Evolutionary conservation across 1,140 invertebrate species (phyloP), one percentile per base, ranked within the genome.

Genomic region (Mycetomoellerius zeteki): DNA sequence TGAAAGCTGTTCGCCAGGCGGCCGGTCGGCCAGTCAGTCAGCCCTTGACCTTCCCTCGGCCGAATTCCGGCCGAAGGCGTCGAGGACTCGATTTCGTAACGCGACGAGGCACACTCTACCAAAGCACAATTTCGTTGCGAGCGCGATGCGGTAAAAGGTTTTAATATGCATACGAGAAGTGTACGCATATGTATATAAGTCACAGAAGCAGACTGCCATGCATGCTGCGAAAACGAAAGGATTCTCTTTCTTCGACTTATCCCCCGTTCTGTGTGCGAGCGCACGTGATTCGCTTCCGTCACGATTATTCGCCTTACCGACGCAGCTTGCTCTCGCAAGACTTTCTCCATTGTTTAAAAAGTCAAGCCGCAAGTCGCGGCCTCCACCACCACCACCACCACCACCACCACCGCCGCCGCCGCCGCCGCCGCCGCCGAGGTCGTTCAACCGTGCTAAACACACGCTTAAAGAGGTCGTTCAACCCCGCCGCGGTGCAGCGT

Each of bases 291-390:
- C 54, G 67, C 80, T 84, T 84, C 80, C 80, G 67, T 19, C 69
- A 54, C 69, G 80, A 84, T 84, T 84, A 84, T 76, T 90, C 88
- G 89, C 82, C 69, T 85, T 60, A 71, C 87, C 60, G 89, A 78
- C 85, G 85, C 84, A 89, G 37, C 86, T 86, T 91, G 90, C 93
- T 94, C 94, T 93, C 94, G 92, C 90, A 88, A 91, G 89, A 93
- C 94, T 95, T 95, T 95, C 95, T 91, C 94, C 91, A 95, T 95
- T 95, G 94, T 95, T 93, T 88, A 87, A 90, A 91, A 90, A 92
- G 89, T 86, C 81, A 91, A 88, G 73, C 86, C 85, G 58, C 78
- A 67, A 87, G 72, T 81, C 87, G 80, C 76, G 69, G 72, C 43
- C 78, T 54, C 54, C 50, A 30, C 54, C 33, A 30, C 24, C 69